Evolutionary conservation across 2,888 invertebrate genomes (phyloP), one percentile per base, ranked within the genome.

Genomic region (Cephus runcator): DNA sequence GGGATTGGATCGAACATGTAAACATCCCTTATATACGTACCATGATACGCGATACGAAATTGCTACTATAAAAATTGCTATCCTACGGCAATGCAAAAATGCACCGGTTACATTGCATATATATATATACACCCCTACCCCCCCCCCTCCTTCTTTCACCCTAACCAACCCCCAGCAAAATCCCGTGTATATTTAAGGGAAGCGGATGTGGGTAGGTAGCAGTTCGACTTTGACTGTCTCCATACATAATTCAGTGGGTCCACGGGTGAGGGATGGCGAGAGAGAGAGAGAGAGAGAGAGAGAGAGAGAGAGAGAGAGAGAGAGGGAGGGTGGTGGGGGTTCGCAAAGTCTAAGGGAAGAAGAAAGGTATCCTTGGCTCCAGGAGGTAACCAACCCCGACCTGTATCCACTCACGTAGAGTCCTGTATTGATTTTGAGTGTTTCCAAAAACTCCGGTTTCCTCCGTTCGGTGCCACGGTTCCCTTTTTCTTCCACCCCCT

Each of bases 371-470:
- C 23, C 40, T 56, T 56, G 40, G 9, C 40, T 56, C 40, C 40
- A 56, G 77, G 34, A 69, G 35, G 40, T 69, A 56, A 56, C 40
- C 40, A 56, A 75, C 23, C 36, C 77, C 75, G 33, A 75, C 56
- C 75, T 77, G 77, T 77, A 77, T 77, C 77, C 75, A 74, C 77
- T 77, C 77, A 71, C 75, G 69, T n/a, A 75, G 74, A 75, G 77
- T 74, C 77, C 77, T 77, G 77, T 77, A 77, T 77, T 77, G 77
- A 77, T 77, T 77, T 77, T 75, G 77, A 77, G 75, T 77, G 77
- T 75, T 77, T 78, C 76, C 31, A 77, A 77, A 77, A 77, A 75
- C 76, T 34, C 68, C 23, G 6, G 30, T 12, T 30, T 33, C 30
- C 30, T 33, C 30, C 30, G 11, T 33, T 69, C n/a, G 12, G 30